Base-by-base conservation (phyloP, 2,797 vertebrate species). In the Sylvia borin region DNA sequence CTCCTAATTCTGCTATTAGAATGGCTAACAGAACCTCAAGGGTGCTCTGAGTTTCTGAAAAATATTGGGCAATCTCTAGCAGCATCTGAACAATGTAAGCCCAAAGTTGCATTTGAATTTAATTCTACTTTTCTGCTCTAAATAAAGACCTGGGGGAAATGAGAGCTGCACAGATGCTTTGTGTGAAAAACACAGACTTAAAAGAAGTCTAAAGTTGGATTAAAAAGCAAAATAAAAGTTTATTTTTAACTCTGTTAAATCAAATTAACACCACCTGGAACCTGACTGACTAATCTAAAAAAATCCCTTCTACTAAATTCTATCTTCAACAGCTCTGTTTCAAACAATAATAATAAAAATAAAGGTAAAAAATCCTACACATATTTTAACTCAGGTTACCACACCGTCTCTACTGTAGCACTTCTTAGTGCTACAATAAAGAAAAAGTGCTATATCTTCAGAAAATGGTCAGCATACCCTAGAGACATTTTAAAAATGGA, bases 1-100 rank as follows among this genome's bases (percentile, higher is more conserved):
- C 75, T 94, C 78, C 81, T 93, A 92, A 92, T 90, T 96, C 88
- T 94, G 47, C 85, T 81, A 81, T 93, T 95, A 88, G 66, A 96
- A 90, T 90, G 47, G 85, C 92, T 95, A 92, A 84, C 43, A 85
- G 66, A 95, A 84, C 40, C 76, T 45, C 58, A 86, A 78, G 85
- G 85, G 72, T 84, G 22, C 60, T 65, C 34, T 81, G 58, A 86
- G 43, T 90, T 92, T 84, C 90, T 86, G 47, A 87, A 81, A 95
- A 66, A 95, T 90, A 31, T 78, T 66, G 26, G 47, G 55, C 70
- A 92, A 81, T 43, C 36, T 88, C 53, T 43, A 93, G 34, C 54
- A 88, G 42, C 27, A 76, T 90, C 62, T 94, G 82, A 93, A 66
- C 51, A 72, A 45, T 0, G 13, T 75, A 83, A 90, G 24, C 51